phyloP scores from a whole-genome alignment of 2,113 vertebrate genomes.

The Pristiophorus japonicus region DNA sequence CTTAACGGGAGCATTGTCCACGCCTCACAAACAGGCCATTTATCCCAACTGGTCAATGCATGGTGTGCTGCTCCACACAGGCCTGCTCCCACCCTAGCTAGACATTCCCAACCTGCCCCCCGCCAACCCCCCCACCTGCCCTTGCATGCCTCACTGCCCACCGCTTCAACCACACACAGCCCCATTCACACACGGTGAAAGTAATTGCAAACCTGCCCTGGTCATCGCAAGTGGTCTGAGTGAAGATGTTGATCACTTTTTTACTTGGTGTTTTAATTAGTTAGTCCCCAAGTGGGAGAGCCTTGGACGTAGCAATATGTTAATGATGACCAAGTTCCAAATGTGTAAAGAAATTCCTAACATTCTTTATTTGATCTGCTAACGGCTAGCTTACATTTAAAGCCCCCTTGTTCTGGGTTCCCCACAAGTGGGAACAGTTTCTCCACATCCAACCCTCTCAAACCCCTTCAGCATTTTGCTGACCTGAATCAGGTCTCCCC shows the following conservation, averaged over 20 bases:
- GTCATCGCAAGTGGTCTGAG: neutral
- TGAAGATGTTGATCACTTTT: slow-evolving; percentile 34
- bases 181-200: neutral
- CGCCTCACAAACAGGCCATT: no score
- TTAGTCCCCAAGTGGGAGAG: neutral
- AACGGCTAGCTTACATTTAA: neutral
- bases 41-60: neutral
- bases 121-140: no score
- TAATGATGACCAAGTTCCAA: neutral
- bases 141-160: no score
- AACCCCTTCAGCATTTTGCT: neutral
- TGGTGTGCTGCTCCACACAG: neutral
- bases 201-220: neutral
- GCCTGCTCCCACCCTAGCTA: neutral
- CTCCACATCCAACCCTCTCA: no score
- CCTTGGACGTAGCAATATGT: neutral
- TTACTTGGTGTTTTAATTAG: no score
- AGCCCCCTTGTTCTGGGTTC: neutral
- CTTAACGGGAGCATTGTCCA: no score
- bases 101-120: neutral
- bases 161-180: neutral
- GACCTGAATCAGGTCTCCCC: neutral
- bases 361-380: neutral
- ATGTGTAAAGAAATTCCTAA: neutral
- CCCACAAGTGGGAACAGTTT: neutral